Conservation (phyloP, 2,797 vertebrate genomes). For the Periparus ater region DNA sequence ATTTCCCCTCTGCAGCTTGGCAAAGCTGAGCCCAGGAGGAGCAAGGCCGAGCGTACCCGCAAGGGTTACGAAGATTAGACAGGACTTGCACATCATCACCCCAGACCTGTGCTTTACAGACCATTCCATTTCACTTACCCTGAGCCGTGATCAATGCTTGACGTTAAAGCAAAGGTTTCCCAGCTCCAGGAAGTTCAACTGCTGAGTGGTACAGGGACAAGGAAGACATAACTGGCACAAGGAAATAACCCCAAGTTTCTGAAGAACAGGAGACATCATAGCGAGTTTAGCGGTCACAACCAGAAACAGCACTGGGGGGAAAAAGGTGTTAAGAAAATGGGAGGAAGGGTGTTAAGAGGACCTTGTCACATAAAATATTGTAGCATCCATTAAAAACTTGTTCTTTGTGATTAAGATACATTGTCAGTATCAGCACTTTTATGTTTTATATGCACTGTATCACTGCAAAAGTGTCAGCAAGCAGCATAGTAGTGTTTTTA, state of each 20-base stretch:
- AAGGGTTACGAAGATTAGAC: neutral
- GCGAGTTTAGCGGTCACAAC: fast-evolving
- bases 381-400: neutral
- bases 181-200: neutral
- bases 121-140: neutral
- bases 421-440: neutral
- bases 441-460: neutral
- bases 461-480: neutral
- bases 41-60: neutral
- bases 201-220: neutral
- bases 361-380: neutral
- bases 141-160: neutral
- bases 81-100: neutral
- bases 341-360: neutral
- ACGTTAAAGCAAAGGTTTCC: neutral
- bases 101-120: neutral
- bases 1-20: neutral
- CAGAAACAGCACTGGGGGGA: neutral
- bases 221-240: neutral
- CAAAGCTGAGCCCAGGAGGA: neutral
- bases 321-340: neutral
- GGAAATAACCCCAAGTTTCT: neutral
- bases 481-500: neutral
- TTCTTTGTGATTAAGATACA: neutral
- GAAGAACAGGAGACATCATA: neutral